Evolutionary conservation across 2,888 invertebrate species (phyloP).

Genomic region (Lasius fuliginosus): DNA sequence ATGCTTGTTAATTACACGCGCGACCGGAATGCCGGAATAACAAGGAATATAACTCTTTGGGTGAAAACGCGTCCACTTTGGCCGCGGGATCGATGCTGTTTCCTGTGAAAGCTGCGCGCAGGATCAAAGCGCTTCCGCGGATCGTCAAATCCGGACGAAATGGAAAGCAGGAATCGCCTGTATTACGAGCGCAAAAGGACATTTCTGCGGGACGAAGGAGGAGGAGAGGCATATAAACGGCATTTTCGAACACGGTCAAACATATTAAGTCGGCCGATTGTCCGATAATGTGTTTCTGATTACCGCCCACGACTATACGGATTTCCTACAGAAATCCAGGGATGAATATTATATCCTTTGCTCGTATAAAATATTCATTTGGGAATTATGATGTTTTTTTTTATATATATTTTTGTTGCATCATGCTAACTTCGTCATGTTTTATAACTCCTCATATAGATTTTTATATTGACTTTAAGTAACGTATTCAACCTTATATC

Average conservation of each 20-base stretch:
- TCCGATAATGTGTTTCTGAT: conserved; percentile 85
- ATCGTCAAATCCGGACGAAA: conserved; percentile 45
- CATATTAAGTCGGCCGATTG: conserved; percentile 79
- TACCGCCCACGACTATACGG: conserved; percentile 79
- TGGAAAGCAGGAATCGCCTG: conserved; percentile 37
- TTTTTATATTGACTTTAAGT: neutral
- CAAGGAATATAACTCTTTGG: neutral
- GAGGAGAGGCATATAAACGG: conserved; percentile 23
- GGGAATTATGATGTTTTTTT: conserved; percentile 15
- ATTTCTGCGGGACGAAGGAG: conserved; percentile 52
- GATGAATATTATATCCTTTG: conserved; percentile 53
- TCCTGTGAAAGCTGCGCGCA: conserved; percentile 29
- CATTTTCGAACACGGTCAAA: conserved; percentile 82
- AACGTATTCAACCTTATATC: neutral
- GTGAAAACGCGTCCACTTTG: neutral
- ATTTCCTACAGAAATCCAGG: conserved; percentile 65
- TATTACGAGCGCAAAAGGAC: conserved; percentile 59
- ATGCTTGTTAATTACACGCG: neutral
- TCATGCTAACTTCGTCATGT: too few relatives aligned
- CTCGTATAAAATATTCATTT: conserved; percentile 46
- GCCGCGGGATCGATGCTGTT: conserved; percentile 11
- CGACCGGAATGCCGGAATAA: neutral
- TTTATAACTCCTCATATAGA: conserved; percentile 1
- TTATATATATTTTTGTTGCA: neutral
- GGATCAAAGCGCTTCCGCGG: conserved; percentile 43